These are phyloP conservation scores for Oxyscelio sp. DNA, from an alignment of 2,888 invertebrate genomes.

Conservation along the genomic window DNA sequence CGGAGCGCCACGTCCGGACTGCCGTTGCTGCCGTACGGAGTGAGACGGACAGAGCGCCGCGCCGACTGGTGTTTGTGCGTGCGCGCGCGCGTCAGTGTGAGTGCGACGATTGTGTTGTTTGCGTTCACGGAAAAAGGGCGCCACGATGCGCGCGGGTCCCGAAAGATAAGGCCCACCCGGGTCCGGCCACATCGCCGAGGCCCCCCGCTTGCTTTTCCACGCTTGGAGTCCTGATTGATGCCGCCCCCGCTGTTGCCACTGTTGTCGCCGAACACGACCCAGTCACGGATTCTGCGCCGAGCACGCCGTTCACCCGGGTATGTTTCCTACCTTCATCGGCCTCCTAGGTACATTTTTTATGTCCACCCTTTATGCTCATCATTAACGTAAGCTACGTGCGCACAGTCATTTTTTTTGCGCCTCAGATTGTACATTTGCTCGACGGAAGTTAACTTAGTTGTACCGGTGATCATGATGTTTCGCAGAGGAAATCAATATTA, in stretches of 20 bases:
- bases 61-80: slow-evolving; percentile 44
- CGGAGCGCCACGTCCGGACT: slow-evolving; percentile 31
- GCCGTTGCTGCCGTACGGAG: slow-evolving; percentile 19
- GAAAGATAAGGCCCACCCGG: slow-evolving; percentile 64
- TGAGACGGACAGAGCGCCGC: slow-evolving; percentile 25
- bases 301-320: slow-evolving; percentile 89
- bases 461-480: no score
- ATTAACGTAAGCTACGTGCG: no score
- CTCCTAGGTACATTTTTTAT: slow-evolving; percentile 90
- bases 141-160: slow-evolving; percentile 58
- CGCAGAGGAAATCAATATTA: no score
- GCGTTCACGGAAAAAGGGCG: slow-evolving; percentile 51
- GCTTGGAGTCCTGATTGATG: slow-evolving; percentile 19
- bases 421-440: no score
- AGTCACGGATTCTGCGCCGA: slow-evolving; percentile 65
- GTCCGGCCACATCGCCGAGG: slow-evolving; percentile 50
- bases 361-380: no score
- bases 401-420: no score
- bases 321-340: slow-evolving; percentile 92
- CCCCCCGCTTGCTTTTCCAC: slow-evolving; percentile 8
- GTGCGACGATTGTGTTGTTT: slow-evolving; percentile 31
- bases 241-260: slow-evolving; percentile 49
- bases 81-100: slow-evolving; percentile 4
- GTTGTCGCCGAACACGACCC: slow-evolving; percentile 55
- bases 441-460: no score